Base-by-base conservation (phyloP, 2,888 invertebrate genomes). In the Oscheius onirici region DNA sequence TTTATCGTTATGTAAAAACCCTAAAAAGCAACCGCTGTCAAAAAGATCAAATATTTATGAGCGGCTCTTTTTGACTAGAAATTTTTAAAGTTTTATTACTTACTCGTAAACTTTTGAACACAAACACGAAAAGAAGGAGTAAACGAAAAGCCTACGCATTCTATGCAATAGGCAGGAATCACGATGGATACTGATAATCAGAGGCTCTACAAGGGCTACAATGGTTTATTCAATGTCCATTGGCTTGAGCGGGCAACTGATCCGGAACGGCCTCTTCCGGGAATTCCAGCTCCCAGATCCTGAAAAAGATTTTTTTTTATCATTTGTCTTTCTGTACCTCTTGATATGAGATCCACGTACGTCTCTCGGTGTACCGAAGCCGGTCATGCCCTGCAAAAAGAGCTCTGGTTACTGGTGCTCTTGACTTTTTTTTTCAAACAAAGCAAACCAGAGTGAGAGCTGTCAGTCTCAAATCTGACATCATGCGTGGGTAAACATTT, bases 311-410 rank as follows among this genome's bases (percentile, higher is more conserved):
- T 6, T 34, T 34, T 34, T 3, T 34, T 34, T 3, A 3, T 34
- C 34, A 34, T 3, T 34, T 34, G 5, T 8, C 34, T 34, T 34
- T 34, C 34, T 34, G 34, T 34, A n/a, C 28, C 87, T 78, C 75
- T 87, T 87, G 72, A 87, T 72, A 73, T 87, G 87, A 70, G 87
- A 87, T 41, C 87, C 87, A 73, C 87, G 87, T 57, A 88, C 87
- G 76, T 87, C 87, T 17, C 87, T 77, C 15, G 87, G 84, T n/a
- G 80, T 80, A 49, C 87, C 87, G 77, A 87, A 87, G 5, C 81
- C 78, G 24, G 86, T 87, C 86, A 86, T 87, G 69, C 84, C 83
- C 83, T 84, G 73, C 15, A 84, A 76, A 40, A 15, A 46, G n/a
- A n/a, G n/a, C n/a, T 13, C 13, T 46, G 3, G 34, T 15, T 34